Conservation (phyloP, 2,888 invertebrate species). For the Leucophenga montana region DNA sequence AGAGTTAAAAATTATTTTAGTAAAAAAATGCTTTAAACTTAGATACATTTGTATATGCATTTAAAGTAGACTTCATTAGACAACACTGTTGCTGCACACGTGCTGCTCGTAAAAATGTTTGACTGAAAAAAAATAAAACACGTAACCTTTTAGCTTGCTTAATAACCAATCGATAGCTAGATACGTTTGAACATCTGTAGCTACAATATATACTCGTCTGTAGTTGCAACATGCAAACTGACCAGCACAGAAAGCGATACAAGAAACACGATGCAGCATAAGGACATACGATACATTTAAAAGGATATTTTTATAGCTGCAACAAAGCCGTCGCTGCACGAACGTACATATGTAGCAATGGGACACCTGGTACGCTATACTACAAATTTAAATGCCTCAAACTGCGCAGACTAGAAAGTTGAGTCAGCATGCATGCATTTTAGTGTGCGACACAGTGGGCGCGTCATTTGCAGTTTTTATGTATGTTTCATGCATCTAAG, state of each 20-base stretch:
- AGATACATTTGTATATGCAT: background rate
- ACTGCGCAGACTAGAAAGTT: background rate
- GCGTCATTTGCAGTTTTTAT: background rate
- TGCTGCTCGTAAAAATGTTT: background rate
- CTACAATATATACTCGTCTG: too few species aligned
- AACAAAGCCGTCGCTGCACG: background rate
- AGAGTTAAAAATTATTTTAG: conserved; percentile 29
- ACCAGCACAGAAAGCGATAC: conserved; percentile 1
- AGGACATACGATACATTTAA: conserved; percentile 46
- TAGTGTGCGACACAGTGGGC: background rate
- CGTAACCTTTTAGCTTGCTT: background rate
- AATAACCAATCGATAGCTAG: conserved; percentile 48
- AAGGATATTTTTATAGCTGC: conserved; percentile 62
- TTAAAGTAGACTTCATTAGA: background rate
- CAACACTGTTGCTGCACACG: background rate
- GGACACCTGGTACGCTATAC: conserved; percentile 1
- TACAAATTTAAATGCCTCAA: conserved; percentile 9
- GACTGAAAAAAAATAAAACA: background rate
- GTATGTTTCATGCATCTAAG: conserved; percentile 2
- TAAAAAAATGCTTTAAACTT: too few species aligned
- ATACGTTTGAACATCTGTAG: conserved; percentile 31
- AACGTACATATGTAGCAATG: background rate
- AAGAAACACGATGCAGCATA: conserved; percentile 9
- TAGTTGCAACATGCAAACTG: conserved; percentile 21
- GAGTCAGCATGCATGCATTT: background rate